phyloP scores from a whole-genome alignment of 2,113 vertebrate species.

The Peromyscus polionotus region DNA sequence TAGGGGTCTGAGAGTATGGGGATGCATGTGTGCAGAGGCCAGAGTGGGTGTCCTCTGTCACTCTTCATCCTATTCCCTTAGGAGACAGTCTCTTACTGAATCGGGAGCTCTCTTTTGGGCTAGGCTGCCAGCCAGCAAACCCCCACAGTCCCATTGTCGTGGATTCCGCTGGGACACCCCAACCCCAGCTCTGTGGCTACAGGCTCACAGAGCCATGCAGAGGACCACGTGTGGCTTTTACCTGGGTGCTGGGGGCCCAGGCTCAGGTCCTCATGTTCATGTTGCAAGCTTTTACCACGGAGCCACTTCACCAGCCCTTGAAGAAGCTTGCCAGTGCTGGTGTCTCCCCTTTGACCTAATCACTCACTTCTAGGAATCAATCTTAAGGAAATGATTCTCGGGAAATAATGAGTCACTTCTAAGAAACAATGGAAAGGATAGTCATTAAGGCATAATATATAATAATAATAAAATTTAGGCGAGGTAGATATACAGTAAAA shows the following conservation, averaged over 20 bases:
- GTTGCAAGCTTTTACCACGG: neutral
- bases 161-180: neutral
- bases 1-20: neutral
- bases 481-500: slow-evolving; percentile 54
- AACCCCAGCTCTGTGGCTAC: neutral
- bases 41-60: neutral
- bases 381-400: slow-evolving; percentile 15
- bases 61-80: too few relatives aligned
- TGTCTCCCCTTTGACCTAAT: neutral
- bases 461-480: slow-evolving; percentile 48
- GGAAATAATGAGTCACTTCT: slow-evolving; percentile 55
- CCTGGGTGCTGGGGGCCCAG: neutral
- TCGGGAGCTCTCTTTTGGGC: too few relatives aligned
- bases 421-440: slow-evolving; percentile 42
- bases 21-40: neutral
- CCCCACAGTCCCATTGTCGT: neutral
- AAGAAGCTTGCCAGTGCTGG: neutral
- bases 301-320: neutral
- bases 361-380: slow-evolving; percentile 42
- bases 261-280: neutral
- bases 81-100: neutral
- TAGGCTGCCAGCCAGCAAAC: neutral
- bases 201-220: neutral
- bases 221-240: neutral
- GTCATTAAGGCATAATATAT: slow-evolving; percentile 24